Percentiles rank a stretch among this genome's conserved stretches.
Evolutionary conservation across 2,888 invertebrate species (phyloP).

Genomic region (Chromoteleia sp.): DNA sequence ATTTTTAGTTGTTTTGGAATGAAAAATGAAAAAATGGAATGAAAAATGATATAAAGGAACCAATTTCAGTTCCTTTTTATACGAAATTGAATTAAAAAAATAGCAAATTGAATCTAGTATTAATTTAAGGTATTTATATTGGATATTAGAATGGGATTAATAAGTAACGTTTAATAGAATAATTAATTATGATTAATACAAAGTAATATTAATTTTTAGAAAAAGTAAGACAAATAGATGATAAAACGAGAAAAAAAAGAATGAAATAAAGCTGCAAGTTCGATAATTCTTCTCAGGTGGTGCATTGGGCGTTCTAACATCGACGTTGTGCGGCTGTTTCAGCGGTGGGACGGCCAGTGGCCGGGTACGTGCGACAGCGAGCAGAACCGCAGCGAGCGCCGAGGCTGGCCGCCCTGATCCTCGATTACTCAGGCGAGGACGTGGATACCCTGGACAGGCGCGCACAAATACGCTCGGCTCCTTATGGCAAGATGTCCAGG

Average conservation of each 20-base stretch:
- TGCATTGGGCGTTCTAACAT: slow-evolving; percentile 84
- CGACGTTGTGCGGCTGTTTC: slow-evolving; percentile 85
- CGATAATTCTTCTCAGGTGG: slow-evolving; percentile 83
- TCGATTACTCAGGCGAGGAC: slow-evolving; percentile 85
- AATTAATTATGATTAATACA: no score
- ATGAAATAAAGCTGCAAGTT: slow-evolving; percentile 74
- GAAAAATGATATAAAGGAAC: not conserved
- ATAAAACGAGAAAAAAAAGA: not conserved
- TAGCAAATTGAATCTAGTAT: no score
- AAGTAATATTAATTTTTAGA: no score
- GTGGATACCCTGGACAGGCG: slow-evolving; percentile 85
- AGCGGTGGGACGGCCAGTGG: slow-evolving; percentile 83
- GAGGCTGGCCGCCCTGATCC: slow-evolving; percentile 79
- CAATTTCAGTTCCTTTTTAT: no score
- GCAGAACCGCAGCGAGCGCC: slow-evolving; percentile 74
- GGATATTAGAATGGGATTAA: no score
- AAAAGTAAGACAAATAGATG: not conserved
- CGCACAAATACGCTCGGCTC: slow-evolving; percentile 82
- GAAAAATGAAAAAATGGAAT: not conserved
- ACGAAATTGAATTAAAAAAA: not conserved
- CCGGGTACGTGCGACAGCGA: slow-evolving; percentile 79
- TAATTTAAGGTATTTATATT: no score
- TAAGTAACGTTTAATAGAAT: no score
- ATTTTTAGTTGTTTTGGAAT: not conserved
- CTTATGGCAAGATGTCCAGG: slow-evolving; percentile 84